These are phyloP conservation scores for Platanista minor DNA, from an alignment of 2,113 vertebrate species.

Conservation along the genomic window DNA sequence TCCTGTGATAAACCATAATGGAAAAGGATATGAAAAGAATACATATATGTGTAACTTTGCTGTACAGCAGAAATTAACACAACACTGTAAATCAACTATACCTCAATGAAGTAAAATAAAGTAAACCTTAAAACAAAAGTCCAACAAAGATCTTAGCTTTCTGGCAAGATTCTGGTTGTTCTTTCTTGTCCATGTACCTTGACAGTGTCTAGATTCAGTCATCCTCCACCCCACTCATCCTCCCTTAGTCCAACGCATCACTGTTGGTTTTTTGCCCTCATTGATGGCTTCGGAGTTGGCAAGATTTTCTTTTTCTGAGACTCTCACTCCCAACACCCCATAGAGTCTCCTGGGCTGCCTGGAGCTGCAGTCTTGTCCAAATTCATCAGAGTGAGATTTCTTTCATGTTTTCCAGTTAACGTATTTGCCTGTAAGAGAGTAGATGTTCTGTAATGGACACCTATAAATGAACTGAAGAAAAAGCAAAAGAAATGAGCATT, in stretches of 20 bases:
- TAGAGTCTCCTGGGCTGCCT: not conserved
- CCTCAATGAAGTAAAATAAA: not conserved
- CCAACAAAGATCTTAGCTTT: not conserved
- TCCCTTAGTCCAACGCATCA: not conserved
- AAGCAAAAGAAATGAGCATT: not conserved
- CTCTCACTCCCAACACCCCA: not conserved
- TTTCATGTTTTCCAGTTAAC: not conserved
- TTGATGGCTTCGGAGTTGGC: not conserved
- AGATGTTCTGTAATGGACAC: not conserved
- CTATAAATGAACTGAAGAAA: conserved; percentile 32
- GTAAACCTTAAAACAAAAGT: not conserved
- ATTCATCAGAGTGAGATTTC: not conserved
- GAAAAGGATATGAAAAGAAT: not conserved
- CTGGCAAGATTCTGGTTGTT: not conserved
- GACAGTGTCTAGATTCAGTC: not conserved
- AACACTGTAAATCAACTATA: not conserved
- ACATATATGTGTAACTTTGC: not conserved
- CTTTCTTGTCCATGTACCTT: not conserved
- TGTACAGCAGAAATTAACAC: not conserved
- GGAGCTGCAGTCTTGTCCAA: not conserved
- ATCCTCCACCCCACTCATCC: fast-evolving
- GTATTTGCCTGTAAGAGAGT: not conserved
- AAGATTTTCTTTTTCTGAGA: not conserved
- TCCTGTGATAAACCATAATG: not conserved
- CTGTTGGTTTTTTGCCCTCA: not conserved